Evolutionary conservation across 2,797 vertebrate genomes (phyloP), one percentile per base, ranked within the genome.

Genomic region (Cuniculus paca): DNA sequence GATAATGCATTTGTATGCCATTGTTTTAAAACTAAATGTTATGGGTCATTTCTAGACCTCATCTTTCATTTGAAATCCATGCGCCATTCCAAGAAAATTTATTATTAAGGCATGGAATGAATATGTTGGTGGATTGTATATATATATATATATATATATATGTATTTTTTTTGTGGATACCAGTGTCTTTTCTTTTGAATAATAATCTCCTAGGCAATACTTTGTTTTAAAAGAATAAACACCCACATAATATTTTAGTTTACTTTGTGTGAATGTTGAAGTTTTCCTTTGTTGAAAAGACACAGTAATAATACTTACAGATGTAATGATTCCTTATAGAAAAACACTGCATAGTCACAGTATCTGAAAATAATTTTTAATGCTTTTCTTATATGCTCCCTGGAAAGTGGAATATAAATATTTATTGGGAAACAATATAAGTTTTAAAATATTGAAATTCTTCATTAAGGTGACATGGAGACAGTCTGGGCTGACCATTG

Each of bases 281-380:
- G 28, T 80, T 84, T 90, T 72, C 58, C 34, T 75, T 85, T 93
- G 11, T 75, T 93, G 88, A 96, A 83, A 78, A 39, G 54, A 80
- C 54, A 89, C 17, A 75, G 80, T 45, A 45, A 61, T 75, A 74
- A 17, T 88, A 77, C 20, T 26, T 78, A 89, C 45, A 42, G 26
- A 65, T 95, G 48, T 39, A 87, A 85, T 74, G 34, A 88, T 83
- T 85, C 12, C 24, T 95, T 95, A 78, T 22, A 56, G 39, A 90
- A 95, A 95, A 89, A 82, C 50, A 77, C 19, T 90, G 50, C 83
- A 74, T 75, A 58, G 63, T 54, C 65, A 87, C 1, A 26, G 31
- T 81, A 90, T 82, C 65, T 85, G 39, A 63, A 94, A 93, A 84
- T 31, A 91, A 28, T 86, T 88, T 88, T 92, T 93, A 93, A 78